Base-by-base conservation (phyloP, 2,888 invertebrate genomes). In the Noctua janthina region DNA sequence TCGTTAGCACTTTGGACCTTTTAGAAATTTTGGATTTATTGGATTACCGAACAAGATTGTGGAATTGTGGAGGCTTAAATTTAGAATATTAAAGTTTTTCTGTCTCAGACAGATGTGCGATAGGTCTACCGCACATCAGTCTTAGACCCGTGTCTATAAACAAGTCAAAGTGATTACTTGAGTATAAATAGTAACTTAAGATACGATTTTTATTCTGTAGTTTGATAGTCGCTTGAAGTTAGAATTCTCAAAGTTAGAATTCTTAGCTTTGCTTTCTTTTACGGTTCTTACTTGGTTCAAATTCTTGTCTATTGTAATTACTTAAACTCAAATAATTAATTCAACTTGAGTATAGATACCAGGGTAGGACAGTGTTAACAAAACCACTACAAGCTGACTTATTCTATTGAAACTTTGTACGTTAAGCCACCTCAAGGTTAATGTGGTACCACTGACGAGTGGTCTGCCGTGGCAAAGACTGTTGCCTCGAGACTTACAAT, bases 1-100 rank as follows among this genome's bases (percentile, higher is more conserved):
- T 93, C 85, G 90, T 89, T 87, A 85, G 84, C 90, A 89, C 87
- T 91, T 76, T 85, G 82, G 84, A 83, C 84, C 89, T 83, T 80
- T 67, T 51, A 76, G 46, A 66, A 66, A 89, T 84, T 87, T 76
- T 89, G 81, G 70, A 79, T n/a, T 20, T 1, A n/a, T 23, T 1
- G 68, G 75, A 59, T 68, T 74, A 43, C 7, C 59, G 67, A 79
- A 70, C 81, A 62, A 62, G 2, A 39, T n/a, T 49, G 7, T 68
- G 43, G 15, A 66, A 56, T 17, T 49, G 49, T 49, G 20, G 54
- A 20, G 20, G 10, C 1, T n/a, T 15, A 20, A 43, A n/a, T 74
- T 56, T 1, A 7, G 4, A 46, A 43, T 51, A 17, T n/a, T 39
- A 11, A 66, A 20, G 4, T 39, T 4, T 39, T 20, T 20, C 64